phyloP scores from a whole-genome alignment of 2,797 vertebrate species.

The Erethizon dorsatum region DNA sequence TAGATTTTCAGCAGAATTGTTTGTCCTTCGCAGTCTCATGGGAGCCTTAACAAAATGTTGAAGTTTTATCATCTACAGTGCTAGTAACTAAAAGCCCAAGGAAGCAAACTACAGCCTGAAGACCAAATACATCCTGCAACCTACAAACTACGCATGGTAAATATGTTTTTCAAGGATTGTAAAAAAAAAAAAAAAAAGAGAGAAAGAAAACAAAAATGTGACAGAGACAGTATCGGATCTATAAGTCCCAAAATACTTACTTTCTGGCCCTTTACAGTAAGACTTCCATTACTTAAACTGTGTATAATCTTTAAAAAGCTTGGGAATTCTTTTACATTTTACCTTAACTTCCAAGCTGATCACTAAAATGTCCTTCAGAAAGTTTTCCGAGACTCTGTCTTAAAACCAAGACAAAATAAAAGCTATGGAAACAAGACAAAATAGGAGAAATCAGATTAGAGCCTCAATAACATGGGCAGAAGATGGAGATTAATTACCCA shows the following conservation, averaged over 20 bases:
- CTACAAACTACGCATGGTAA: not conserved
- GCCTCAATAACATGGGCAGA: not conserved
- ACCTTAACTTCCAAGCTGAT: slow-evolving; percentile 24
- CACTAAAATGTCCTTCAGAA: not conserved
- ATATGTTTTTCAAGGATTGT: not conserved
- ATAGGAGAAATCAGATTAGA: not conserved
- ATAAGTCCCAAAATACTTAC: slow-evolving; percentile 41
- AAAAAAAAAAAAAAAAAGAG: not conserved
- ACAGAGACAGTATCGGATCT: not conserved
- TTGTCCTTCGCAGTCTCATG: not conserved
- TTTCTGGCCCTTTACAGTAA: not conserved
- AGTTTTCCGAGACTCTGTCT: not conserved
- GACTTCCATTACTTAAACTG: not conserved
- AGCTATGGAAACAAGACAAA: not conserved
- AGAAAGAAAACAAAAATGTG: not conserved
- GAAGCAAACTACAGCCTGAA: not conserved
- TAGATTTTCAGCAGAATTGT: not conserved
- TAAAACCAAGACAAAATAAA: slow-evolving; percentile 51
- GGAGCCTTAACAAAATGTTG: not conserved
- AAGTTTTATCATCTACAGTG: not conserved
- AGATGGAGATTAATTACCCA: not conserved
- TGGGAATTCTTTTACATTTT: not conserved
- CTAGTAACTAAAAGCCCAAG: not conserved
- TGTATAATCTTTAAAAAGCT: not conserved
- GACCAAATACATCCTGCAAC: not conserved